phyloP scores from a whole-genome alignment of 1,140 invertebrate genomes.

The Ruditapes philippinarum region DNA sequence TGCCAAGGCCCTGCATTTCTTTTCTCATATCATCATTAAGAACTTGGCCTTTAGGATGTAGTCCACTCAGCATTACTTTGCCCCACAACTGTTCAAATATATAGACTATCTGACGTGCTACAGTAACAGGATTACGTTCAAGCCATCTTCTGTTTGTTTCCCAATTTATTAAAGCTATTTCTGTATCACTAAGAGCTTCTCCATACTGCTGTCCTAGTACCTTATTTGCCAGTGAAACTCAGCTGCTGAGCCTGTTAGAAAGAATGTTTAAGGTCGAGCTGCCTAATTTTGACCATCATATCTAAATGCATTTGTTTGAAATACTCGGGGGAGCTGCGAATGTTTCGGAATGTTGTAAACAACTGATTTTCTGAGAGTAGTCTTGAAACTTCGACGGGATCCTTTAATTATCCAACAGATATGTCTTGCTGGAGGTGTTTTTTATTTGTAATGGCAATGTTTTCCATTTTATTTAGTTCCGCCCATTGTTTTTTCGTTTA shows the following conservation, averaged over 20 bases:
- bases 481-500: too few relatives aligned
- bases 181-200: neutral
- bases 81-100: slow-evolving; percentile 35
- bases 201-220: neutral
- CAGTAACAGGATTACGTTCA: slow-evolving; percentile 54
- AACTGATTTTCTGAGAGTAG: slow-evolving; percentile 56
- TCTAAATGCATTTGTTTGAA: slow-evolving; percentile 55
- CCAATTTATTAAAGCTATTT: slow-evolving; percentile 10
- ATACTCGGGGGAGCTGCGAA: slow-evolving; percentile 55
- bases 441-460: slow-evolving; percentile 50
- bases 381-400: slow-evolving; percentile 28
- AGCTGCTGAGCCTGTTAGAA: neutral
- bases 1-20: slow-evolving; percentile 58
- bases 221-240: neutral
- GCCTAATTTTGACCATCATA: slow-evolving; percentile 22
- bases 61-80: slow-evolving; percentile 49
- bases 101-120: slow-evolving; percentile 59
- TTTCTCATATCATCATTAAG: slow-evolving; percentile 49
- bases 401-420: slow-evolving; percentile 37
- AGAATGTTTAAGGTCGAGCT: neutral
- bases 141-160: slow-evolving; percentile 29
- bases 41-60: slow-evolving; percentile 62
- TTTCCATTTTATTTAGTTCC: too few relatives aligned
- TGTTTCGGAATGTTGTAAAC: slow-evolving; percentile 56
- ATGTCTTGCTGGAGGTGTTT: slow-evolving; percentile 54